These are phyloP conservation scores for Zosterops japonicus DNA, from an alignment of 2,113 vertebrate genomes.

Conservation along the genomic window DNA sequence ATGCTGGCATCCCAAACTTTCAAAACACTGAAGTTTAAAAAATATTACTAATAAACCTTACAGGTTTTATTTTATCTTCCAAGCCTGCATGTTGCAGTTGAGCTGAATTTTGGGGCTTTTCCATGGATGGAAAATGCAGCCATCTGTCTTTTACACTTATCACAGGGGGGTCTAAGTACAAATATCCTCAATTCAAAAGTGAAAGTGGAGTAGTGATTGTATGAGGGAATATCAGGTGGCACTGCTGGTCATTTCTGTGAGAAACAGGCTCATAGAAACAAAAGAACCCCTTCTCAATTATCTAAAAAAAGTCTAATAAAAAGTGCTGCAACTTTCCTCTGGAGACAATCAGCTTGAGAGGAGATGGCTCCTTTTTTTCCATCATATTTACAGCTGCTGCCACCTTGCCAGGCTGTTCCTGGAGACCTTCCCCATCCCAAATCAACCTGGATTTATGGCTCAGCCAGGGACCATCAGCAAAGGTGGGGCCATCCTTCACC, in stretches of 20 bases:
- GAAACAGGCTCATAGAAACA: background rate
- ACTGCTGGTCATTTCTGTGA: background rate
- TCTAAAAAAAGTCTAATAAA: background rate
- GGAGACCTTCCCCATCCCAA: background rate
- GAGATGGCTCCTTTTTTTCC: background rate
- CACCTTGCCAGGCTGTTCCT: background rate
- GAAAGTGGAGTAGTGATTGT: background rate
- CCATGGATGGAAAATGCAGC: background rate
- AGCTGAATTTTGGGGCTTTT: background rate
- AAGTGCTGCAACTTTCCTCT: background rate
- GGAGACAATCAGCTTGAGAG: background rate
- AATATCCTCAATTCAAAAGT: background rate
- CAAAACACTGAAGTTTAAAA: background rate
- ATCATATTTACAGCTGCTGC: background rate
- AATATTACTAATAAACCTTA: background rate
- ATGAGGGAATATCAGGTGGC: background rate
- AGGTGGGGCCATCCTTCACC: background rate
- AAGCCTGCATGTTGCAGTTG: background rate
- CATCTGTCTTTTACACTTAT: background rate
- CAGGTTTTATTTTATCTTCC: background rate
- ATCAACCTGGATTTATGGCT: background rate
- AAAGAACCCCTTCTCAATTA: background rate
- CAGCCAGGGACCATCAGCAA: background rate
- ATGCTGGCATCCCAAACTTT: background rate
- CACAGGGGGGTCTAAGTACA: background rate